Evolutionary conservation across 2,113 vertebrate genomes (phyloP).

Genomic region (Seriola rivoliana): DNA sequence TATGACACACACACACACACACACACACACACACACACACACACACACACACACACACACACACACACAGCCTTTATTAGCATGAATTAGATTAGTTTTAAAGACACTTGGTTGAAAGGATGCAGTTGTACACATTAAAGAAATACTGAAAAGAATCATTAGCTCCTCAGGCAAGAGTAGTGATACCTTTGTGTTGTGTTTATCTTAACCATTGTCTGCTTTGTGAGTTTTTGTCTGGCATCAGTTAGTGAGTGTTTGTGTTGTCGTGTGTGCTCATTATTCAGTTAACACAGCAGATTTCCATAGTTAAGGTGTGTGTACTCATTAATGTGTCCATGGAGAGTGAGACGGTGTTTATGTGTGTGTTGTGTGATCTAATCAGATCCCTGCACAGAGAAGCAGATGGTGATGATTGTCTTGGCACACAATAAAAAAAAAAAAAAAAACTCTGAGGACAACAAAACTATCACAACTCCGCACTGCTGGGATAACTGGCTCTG

Average conservation of each 20-base stretch:
- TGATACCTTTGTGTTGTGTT: not conserved
- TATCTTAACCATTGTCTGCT: constrained; percentile 8
- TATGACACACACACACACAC: not conserved
- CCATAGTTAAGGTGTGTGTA: constrained; percentile 18
- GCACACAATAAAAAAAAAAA: constrained; percentile 43
- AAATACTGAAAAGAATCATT: constrained; percentile 16
- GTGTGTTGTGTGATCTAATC: constrained; percentile 50
- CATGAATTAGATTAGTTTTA: constrained; percentile 23
- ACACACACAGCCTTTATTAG: not conserved
- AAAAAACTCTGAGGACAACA: constrained; percentile 42
- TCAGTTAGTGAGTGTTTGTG: not conserved
- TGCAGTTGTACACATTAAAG: not conserved
- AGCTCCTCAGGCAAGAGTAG: not conserved
- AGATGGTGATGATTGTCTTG: constrained; percentile 77
- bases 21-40: not conserved
- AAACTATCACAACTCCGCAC: constrained; percentile 59
- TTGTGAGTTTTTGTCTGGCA: constrained; percentile 16
- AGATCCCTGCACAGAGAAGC: constrained; percentile 61
- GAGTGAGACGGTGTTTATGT: constrained; percentile 4
- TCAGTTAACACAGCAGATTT: constrained; percentile 25
- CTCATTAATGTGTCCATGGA: constrained; percentile 27
- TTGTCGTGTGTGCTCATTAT: constrained; percentile 14
- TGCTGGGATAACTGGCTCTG: constrained; percentile 54
- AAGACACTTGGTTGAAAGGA: not conserved
- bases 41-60: constrained; percentile 1